These are phyloP conservation scores for Dione vanillae DNA, from an alignment of 2,888 invertebrate genomes.

Conservation along the genomic window DNA sequence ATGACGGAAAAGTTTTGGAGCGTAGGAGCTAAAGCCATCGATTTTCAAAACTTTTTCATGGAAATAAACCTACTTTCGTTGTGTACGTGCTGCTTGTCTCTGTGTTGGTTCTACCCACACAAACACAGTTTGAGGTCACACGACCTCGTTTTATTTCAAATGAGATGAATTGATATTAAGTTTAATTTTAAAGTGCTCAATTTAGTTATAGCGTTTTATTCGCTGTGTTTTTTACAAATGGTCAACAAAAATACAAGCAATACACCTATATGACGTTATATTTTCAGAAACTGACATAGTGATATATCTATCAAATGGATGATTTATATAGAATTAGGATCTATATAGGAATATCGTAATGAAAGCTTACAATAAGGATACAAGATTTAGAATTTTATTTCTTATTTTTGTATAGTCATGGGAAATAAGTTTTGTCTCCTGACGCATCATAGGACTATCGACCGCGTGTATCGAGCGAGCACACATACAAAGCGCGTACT, in stretches of 20 bases:
- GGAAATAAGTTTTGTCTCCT: constrained; percentile 46
- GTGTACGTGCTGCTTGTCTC: constrained; percentile 65
- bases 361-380: constrained; percentile 20
- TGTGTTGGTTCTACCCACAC: constrained; percentile 70
- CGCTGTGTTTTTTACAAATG: too few species aligned
- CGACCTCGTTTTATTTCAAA: constrained; percentile 55
- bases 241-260: too few species aligned
- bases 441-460: constrained; percentile 62
- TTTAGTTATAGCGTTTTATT: too few species aligned
- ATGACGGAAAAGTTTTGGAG: constrained; percentile 81
- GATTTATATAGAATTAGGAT: not conserved
- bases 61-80: constrained; percentile 84
- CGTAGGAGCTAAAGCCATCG: constrained; percentile 84
- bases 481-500: constrained; percentile 71
- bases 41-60: constrained; percentile 86
- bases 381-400: constrained; percentile 33
- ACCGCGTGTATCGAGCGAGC: constrained; percentile 76
- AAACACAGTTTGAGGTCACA: constrained; percentile 67
- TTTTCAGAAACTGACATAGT: too few species aligned
- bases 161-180: constrained; percentile 33
- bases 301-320: too few species aligned
- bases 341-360: not conserved
- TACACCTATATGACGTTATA: too few species aligned
- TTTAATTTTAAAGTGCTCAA: constrained; percentile 7
- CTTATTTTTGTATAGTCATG: constrained; percentile 40